These are phyloP conservation scores for Pomacea maculata DNA, from an alignment of 1,140 invertebrate species.

Conservation along the genomic window DNA sequence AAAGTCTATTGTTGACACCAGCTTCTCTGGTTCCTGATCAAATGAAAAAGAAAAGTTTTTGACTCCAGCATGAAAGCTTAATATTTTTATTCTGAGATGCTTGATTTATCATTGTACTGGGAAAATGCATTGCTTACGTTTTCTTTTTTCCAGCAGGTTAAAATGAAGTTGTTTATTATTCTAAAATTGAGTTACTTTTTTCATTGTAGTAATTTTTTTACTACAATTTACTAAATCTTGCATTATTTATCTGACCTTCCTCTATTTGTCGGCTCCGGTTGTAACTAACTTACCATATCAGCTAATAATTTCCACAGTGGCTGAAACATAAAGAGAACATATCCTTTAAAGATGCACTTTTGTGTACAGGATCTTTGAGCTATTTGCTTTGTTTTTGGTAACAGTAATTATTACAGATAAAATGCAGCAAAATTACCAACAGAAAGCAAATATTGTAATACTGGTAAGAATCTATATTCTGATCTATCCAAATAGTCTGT, in stretches of 20 bases:
- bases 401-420: no score
- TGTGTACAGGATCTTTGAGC: no score
- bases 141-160: background rate
- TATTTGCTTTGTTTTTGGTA: no score
- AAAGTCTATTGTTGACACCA: conserved; percentile 89
- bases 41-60: conserved; percentile 3
- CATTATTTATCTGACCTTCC: background rate
- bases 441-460: background rate
- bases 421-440: no score
- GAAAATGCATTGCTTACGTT: background rate
- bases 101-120: background rate
- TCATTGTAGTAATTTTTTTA: background rate
- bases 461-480: no score
- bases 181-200: no score
- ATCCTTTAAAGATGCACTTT: no score
- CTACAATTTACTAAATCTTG: background rate
- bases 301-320: conserved; percentile 86
- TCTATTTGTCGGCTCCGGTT: background rate
- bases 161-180: no score
- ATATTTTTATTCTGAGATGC: no score
- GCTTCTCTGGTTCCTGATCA: conserved; percentile 75
- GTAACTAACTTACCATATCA: conserved; percentile 71
- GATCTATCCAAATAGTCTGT: background rate
- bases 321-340: conserved; percentile 43
- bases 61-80: background rate